Conservation (phyloP, 2,888 invertebrate species). For the Halocaridina rubra region DNA sequence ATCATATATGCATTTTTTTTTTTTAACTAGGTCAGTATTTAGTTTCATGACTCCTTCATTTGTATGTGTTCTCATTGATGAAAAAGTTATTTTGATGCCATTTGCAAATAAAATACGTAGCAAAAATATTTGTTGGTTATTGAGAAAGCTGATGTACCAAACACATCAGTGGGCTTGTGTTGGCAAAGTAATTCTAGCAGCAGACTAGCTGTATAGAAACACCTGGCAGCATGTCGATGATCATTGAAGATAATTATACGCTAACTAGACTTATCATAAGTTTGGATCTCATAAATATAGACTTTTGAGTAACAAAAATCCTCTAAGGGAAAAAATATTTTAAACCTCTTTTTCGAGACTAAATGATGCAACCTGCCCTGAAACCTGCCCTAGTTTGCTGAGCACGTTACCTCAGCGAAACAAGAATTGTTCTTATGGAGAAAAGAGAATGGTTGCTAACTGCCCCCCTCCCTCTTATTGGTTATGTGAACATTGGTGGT, state of each 20-base stretch:
- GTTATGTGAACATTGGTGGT: constrained; percentile 17
- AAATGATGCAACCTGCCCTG: no score
- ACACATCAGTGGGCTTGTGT: constrained; percentile 32
- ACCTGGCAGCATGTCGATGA: not conserved
- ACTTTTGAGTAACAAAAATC: not conserved
- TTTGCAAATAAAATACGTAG: constrained; percentile 6
- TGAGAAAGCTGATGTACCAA: constrained; percentile 7
- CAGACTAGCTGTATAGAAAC: constrained; percentile 23
- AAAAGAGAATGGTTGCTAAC: constrained; percentile 37
- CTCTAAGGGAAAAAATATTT: not conserved
- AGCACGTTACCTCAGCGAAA: constrained; percentile 24
- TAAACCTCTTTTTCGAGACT: no score
- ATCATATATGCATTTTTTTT: no score
- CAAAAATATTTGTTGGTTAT: constrained; percentile 16
- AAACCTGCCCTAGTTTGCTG: constrained; percentile 26
- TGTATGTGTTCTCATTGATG: not conserved
- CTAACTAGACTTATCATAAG: not conserved
- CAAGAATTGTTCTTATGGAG: constrained; percentile 17
- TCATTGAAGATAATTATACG: not conserved
- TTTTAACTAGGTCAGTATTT: no score
- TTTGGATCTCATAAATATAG: no score
- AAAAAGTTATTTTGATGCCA: not conserved
- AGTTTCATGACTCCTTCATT: not conserved
- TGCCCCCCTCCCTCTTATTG: constrained; percentile 29
- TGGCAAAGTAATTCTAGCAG: constrained; percentile 33